phyloP scores from a whole-genome alignment of 2,797 vertebrate species.

The Pseudocheirus occidentalis region DNA sequence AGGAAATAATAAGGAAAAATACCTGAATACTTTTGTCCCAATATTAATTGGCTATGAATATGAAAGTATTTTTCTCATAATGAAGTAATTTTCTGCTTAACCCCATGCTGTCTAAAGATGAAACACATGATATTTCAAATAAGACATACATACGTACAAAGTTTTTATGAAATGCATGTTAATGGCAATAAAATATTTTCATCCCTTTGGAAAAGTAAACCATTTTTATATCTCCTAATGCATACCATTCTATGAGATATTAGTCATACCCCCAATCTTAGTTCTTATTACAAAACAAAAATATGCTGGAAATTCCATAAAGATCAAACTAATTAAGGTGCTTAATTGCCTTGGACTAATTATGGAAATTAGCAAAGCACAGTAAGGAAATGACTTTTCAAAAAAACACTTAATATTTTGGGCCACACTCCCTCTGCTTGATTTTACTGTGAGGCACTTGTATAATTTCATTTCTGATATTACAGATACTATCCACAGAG shows the following conservation, averaged over 20 bases:
- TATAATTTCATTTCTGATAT: slow-evolving; percentile 59
- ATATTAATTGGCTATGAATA: neutral
- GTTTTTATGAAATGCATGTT: slow-evolving; percentile 70
- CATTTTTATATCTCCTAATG: slow-evolving; percentile 65
- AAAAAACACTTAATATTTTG: slow-evolving; percentile 71
- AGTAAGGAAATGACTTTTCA: slow-evolving; percentile 76
- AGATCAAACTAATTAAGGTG: slow-evolving; percentile 76
- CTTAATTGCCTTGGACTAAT: slow-evolving; percentile 80
- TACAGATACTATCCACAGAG: slow-evolving; percentile 51
- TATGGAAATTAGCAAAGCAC: slow-evolving; percentile 77
- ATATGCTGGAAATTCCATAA: slow-evolving; percentile 76
- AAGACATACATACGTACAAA: slow-evolving; percentile 57
- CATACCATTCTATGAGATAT: slow-evolving; percentile 71
- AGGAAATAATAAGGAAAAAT: neutral
- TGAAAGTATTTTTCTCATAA: neutral
- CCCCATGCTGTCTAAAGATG: slow-evolving; percentile 66
- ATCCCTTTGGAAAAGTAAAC: slow-evolving; percentile 77
- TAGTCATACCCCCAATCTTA: slow-evolving; percentile 74
- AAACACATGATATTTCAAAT: slow-evolving; percentile 56
- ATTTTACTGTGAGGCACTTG: slow-evolving; percentile 60
- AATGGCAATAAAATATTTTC: slow-evolving; percentile 75
- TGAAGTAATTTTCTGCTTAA: slow-evolving; percentile 65
- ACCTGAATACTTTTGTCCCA: neutral
- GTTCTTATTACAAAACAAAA: slow-evolving; percentile 75
- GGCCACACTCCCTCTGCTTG: slow-evolving; percentile 62